Evolutionary conservation across 1,140 invertebrate genomes (phyloP), one percentile per base, ranked within the genome.

Genomic region (Carposina sasakii): DNA sequence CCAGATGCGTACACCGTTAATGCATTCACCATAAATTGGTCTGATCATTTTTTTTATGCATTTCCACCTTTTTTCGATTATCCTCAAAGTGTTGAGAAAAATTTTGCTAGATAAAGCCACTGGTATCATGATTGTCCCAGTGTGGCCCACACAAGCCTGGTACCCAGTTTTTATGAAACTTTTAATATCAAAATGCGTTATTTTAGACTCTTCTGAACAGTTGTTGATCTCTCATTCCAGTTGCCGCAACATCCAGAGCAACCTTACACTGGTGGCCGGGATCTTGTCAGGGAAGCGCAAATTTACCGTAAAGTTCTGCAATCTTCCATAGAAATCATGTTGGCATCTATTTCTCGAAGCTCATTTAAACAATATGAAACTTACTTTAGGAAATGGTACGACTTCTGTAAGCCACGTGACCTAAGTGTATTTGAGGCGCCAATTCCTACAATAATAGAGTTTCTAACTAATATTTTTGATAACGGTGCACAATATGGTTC

Each of bases 241-340:
- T 17, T 13, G 40, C 21, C 34, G 15, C 8, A 15, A 33, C 48
- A 60, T 16, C 13, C 51, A 20, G 13, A 47, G 12, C 21, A 31
- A 4, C 20, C 31, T 39, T 61, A 13, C 52, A 45, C 55, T 61
- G 58, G 55, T 58, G 51, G 55, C 46, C 5, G 47, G 31, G 20
- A 39, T 26, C 19, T 57, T 58, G 41, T 58, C 47, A 8, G 41
- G 23, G 41, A 26, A 20, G 41, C 41, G 2, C 16, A 26, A 24
- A 8, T 43, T n/a, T 26, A 19, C 17, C 24, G 41, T 19, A 17
- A 19, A 19, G 17, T 43, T 24, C 41, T 24, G 8, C 12, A 2
- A 15, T n/a, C 23, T 19, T 43, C 41, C 17, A 15, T 43, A 19
- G 26, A 43, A 4, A 43, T 43, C 12, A 4, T 43, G 1, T 12